Conservation (phyloP, 2,797 vertebrate genomes). For the Paguma larvata region DNA sequence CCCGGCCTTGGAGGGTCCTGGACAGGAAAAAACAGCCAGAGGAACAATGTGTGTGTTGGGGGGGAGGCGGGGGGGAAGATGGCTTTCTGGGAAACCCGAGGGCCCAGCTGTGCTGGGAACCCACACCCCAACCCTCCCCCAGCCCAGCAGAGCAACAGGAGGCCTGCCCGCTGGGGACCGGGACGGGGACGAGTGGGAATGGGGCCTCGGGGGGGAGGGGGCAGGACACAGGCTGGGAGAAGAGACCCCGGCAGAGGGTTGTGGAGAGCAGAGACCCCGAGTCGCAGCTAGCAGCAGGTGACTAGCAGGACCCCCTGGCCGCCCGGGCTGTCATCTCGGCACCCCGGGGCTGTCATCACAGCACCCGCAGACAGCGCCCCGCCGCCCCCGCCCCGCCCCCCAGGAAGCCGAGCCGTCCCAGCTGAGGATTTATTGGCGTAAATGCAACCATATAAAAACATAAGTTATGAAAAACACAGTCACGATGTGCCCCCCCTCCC, state of each 20-base stretch:
- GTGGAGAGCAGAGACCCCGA: background rate
- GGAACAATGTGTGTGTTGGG: background rate
- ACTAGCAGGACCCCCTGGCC: background rate
- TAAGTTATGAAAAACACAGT: slow-evolving; percentile 90
- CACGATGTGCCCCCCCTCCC: slow-evolving; percentile 82
- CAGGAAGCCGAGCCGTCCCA: slow-evolving; percentile 42
- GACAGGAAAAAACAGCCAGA: slow-evolving; percentile 47
- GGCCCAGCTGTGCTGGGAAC: background rate
- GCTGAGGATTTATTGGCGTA: slow-evolving; percentile 86
- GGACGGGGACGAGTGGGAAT: background rate
- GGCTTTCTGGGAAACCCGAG: background rate
- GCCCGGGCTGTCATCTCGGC: no score
- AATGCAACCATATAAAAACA: slow-evolving; percentile 91
- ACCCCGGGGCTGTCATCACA: background rate
- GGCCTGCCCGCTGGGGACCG: background rate
- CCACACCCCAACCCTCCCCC: background rate
- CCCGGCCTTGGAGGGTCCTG: background rate
- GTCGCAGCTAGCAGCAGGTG: accelerated
- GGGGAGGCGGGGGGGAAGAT: background rate
- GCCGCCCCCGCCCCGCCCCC: background rate
- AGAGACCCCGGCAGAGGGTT: background rate
- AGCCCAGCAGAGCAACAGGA: background rate
- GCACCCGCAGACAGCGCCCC: background rate
- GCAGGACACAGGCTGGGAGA: background rate
- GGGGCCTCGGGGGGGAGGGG: accelerated